Conservation (phyloP, 1,140 invertebrate genomes). For the Orussus abietinus region DNA sequence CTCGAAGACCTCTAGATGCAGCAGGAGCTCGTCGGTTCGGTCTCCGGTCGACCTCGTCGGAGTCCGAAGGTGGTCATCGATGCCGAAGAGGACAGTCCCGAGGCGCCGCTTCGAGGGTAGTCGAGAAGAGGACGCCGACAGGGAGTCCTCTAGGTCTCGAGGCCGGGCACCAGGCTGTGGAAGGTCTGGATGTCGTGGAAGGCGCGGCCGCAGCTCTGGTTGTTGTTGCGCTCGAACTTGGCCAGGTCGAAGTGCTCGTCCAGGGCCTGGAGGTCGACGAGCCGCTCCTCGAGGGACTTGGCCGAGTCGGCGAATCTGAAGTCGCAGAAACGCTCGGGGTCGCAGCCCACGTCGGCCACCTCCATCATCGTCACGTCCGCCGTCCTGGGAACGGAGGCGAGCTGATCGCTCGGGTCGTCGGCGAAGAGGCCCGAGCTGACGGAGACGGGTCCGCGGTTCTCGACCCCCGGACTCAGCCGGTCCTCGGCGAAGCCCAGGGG, state of each 20-base stretch:
- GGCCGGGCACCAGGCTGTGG: conserved; percentile 65
- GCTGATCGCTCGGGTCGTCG: conserved; percentile 27
- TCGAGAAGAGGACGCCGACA: conserved; percentile 6
- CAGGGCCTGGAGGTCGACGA: conserved; percentile 40
- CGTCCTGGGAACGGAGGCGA: conserved; percentile 17
- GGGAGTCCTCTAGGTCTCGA: conserved; percentile 58
- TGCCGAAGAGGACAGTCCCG: background rate
- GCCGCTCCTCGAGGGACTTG: conserved; percentile 40
- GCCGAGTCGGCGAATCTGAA: conserved; percentile 42
- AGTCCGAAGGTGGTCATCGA: background rate
- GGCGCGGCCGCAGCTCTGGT: conserved; percentile 61
- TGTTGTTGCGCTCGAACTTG: conserved; percentile 45
- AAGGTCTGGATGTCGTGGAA: conserved; percentile 69
- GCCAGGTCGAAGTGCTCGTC: conserved; percentile 48
- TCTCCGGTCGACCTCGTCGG: no score
- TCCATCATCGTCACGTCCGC: conserved; percentile 36
- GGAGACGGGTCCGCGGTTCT: conserved; percentile 15
- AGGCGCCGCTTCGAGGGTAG: conserved; percentile 8
- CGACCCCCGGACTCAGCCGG: background rate
- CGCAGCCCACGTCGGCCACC: conserved; percentile 33
- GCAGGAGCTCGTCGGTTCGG: no score
- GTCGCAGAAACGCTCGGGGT: conserved; percentile 45
- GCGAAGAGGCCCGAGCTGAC: conserved; percentile 24
- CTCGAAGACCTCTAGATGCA: no score
- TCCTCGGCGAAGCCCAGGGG: conserved; percentile 22